A percentile compares a stretch with the other conserved stretches of the same genome.
phyloP scores from a whole-genome alignment of 30 jellyfish, hydroid and myxozoan genomes.

The Pseudorhiza aurosa region DNA sequence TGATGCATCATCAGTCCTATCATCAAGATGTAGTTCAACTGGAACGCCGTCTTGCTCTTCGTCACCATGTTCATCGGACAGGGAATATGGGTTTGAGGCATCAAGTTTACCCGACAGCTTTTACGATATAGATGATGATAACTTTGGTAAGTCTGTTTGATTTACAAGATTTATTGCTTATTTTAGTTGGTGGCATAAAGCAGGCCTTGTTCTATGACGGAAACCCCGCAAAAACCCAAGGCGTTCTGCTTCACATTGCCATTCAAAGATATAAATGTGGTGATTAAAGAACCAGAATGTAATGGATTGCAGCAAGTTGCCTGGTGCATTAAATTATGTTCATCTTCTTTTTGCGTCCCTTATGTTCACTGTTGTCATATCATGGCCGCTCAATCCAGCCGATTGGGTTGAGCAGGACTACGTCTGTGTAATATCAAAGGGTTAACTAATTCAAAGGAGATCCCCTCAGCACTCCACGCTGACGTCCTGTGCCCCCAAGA shows the following conservation, averaged over 20 bases:
- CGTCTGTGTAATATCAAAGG: not conserved
- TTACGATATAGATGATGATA: slow-evolving; percentile 18
- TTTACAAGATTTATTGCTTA: not conserved
- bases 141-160: not conserved
- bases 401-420: too few species aligned
- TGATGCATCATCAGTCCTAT: slow-evolving; percentile 15
- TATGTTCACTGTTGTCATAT: too few species aligned
- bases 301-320: too few species aligned
- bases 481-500: too few species aligned
- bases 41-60: slow-evolving; percentile 71
- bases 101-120: slow-evolving; percentile 31
- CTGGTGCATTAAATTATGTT: too few species aligned
- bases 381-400: too few species aligned
- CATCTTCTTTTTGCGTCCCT: too few species aligned
- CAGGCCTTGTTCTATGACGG: not conserved
- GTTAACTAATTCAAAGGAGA: not conserved
- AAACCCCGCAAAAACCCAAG: not conserved
- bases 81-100: slow-evolving; percentile 51
- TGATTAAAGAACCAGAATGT: too few species aligned
- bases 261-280: too few species aligned
- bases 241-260: too few species aligned
- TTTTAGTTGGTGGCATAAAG: too few species aligned
- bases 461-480: too few species aligned
- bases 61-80: slow-evolving; percentile 66
- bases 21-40: slow-evolving; percentile 46